A percentile compares a stretch with the other conserved stretches of the same genome.
These are phyloP conservation scores for Adela reaumurella DNA, from an alignment of 2,888 invertebrate species.

Conservation along the genomic window DNA sequence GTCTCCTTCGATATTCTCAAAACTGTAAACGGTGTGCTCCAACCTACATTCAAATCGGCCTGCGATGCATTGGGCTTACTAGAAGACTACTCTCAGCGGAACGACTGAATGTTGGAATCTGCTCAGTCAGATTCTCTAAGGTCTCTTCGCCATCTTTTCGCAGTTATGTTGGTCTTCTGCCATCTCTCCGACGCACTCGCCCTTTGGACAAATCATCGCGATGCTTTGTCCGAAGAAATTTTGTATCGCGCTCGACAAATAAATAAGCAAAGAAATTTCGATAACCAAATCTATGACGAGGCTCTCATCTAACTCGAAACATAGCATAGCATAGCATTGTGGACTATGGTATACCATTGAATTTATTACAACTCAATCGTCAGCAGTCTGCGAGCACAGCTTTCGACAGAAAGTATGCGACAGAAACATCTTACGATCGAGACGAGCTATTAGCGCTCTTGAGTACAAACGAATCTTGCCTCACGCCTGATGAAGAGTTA, in stretches of 20 bases:
- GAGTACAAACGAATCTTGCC: too few relatives aligned
- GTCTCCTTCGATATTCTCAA: constrained; percentile 15
- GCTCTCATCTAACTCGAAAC: too few relatives aligned
- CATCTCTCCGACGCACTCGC: constrained; percentile 13
- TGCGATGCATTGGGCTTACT: constrained; percentile 19
- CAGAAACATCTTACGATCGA: too few relatives aligned
- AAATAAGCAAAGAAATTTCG: too few relatives aligned
- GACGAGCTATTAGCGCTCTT: too few relatives aligned
- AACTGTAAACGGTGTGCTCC: constrained; percentile 17
- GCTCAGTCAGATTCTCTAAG: constrained; percentile 3
- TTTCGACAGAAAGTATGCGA: too few relatives aligned
- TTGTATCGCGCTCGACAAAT: constrained; percentile 8
- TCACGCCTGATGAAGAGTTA: too few relatives aligned
- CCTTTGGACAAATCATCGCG: constrained; percentile 11
- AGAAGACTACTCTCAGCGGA: constrained; percentile 22
- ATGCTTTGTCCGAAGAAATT: constrained; percentile 10
- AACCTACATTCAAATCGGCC: constrained; percentile 18
- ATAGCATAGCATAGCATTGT: too few relatives aligned
- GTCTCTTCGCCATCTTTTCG: constrained; percentile 11
- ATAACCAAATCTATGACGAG: too few relatives aligned
- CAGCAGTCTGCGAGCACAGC: too few relatives aligned
- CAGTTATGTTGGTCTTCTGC: constrained; percentile 14
- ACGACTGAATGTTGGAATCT: constrained; percentile 18
- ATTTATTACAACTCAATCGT: too few relatives aligned
- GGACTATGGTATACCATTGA: too few relatives aligned